phyloP scores from a whole-genome alignment of 2,113 vertebrate species.

The Campylorhamphus procurvoides region DNA sequence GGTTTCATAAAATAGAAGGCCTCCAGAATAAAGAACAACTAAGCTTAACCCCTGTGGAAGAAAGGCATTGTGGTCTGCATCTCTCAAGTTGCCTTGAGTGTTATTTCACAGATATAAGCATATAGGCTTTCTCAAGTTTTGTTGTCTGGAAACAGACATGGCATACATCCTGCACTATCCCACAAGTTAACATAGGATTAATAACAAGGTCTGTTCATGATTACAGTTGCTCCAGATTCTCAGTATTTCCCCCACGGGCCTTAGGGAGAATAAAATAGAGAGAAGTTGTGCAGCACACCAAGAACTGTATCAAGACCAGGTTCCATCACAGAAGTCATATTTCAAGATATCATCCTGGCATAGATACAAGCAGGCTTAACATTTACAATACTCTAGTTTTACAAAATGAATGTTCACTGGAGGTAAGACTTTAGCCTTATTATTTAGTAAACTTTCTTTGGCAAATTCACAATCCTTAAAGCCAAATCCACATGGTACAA shows the following conservation, averaged over 20 bases:
- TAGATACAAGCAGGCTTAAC: background rate
- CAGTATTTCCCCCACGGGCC: background rate
- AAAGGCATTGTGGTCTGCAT: background rate
- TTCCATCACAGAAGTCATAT: background rate
- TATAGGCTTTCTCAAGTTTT: background rate
- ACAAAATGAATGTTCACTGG: background rate
- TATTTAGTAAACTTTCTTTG: background rate
- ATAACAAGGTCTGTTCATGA: slow-evolving; percentile 10
- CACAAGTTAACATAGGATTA: background rate
- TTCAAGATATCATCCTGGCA: background rate
- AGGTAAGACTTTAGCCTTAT: background rate
- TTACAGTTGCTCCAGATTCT: slow-evolving; percentile 23
- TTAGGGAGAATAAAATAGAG: slow-evolving; percentile 3
- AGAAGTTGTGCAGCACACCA: background rate
- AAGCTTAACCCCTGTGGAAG: background rate
- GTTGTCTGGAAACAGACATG: slow-evolving; percentile 16
- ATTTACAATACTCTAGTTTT: background rate
- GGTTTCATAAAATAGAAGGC: slow-evolving; percentile 1
- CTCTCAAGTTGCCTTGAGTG: background rate
- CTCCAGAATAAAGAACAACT: slow-evolving; percentile 11
- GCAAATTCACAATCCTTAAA: background rate
- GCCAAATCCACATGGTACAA: background rate
- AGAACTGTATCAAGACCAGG: slow-evolving; percentile 1
- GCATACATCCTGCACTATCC: slow-evolving; percentile 3
- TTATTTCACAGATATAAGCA: background rate